A percentile compares a stretch with the other conserved stretches of the same genome.
phyloP scores from a whole-genome alignment of 2,113 vertebrate genomes.

The Indri indri region DNA sequence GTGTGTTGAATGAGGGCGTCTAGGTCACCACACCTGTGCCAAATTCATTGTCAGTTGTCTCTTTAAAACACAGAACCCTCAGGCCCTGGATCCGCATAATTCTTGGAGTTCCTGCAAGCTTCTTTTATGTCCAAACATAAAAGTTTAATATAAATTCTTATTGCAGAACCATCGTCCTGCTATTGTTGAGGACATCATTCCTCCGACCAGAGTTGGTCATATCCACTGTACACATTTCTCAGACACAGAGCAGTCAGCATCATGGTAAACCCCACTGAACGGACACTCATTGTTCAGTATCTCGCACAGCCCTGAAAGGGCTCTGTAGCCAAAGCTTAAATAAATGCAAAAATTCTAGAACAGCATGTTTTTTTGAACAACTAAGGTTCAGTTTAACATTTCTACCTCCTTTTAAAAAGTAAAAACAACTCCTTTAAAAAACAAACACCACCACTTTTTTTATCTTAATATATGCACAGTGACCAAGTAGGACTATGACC shows the following conservation, averaged over 20 bases:
- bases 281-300: accelerated
- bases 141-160: no score
- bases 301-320: accelerated
- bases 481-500: accelerated
- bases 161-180: accelerated
- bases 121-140: not conserved
- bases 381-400: not conserved
- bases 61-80: not conserved
- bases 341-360: not conserved
- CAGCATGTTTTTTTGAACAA: accelerated
- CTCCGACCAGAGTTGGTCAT: accelerated
- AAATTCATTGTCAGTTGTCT: accelerated
- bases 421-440: not conserved
- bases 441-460: not conserved
- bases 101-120: not conserved
- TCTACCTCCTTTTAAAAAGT: not conserved
- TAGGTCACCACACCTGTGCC: not conserved
- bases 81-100: no score
- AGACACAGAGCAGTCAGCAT: accelerated
- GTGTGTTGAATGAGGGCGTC: accelerated
- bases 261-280: accelerated
- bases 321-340: no score
- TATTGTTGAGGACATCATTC: accelerated
- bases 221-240: accelerated
- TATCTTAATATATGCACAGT: accelerated